Evolutionary conservation across 2,888 invertebrate genomes (phyloP).

Genomic region (Hydraecia micacea): DNA sequence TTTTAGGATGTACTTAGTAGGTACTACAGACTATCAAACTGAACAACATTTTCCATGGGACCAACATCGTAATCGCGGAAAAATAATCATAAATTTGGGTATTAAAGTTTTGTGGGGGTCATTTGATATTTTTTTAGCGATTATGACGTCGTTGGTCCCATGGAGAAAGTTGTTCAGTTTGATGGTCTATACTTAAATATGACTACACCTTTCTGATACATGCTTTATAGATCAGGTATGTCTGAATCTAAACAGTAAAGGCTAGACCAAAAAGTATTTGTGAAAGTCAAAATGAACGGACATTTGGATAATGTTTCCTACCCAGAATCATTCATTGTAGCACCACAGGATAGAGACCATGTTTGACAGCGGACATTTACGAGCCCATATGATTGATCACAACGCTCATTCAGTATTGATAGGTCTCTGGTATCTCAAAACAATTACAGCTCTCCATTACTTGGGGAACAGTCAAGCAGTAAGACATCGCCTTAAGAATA

Average conservation of each 20-base stretch:
- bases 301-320: not conserved
- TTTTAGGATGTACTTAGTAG: not conserved
- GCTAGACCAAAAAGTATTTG: not conserved
- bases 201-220: not conserved
- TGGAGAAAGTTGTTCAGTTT: not conserved
- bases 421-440: not conserved
- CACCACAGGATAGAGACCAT: not conserved
- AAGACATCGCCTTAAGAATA: conserved; percentile 14
- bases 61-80: not conserved
- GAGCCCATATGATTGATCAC: conserved; percentile 39
- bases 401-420: conserved; percentile 9
- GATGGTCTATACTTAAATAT: not conserved
- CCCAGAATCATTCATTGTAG: not conserved
- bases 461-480: not conserved
- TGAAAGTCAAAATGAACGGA: not conserved
- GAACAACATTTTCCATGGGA: not conserved
- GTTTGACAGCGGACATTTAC: conserved; percentile 23
- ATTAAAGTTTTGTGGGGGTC: not conserved
- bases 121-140: not conserved
- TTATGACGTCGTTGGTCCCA: not conserved
- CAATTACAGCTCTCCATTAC: not conserved
- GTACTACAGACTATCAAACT: not conserved
- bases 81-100: not conserved
- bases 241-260: not conserved
- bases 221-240: not conserved